Base-by-base conservation (phyloP, 1,140 invertebrate genomes). In the Antheraea pernyi region DNA sequence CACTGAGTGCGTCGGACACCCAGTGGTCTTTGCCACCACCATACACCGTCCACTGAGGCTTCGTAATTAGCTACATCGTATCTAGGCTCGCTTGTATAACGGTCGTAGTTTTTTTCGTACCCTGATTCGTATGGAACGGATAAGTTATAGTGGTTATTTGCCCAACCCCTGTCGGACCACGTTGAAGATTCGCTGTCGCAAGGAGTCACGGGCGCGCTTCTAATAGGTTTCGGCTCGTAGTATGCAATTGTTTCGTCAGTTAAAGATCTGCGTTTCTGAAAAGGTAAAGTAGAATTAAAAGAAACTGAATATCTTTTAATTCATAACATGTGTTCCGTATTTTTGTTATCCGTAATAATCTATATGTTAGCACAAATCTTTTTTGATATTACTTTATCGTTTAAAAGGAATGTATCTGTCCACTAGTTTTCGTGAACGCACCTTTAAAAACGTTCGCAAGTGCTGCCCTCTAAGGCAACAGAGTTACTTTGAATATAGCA, bases 241-340 rank as follows among this genome's bases (percentile, higher is more conserved):
- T 79, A 76, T n/a, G 71, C 75, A 19, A 75, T 74, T 19, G 72
- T 75, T 65, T 88, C 81, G 76, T 91, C 80, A 61, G 87, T 81
- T 69, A 85, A 74, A 69, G 89, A 89, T 74, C 85, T 79, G 77
- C 86, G 87, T 81, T 86, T 83, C 86, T 90, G 83, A n/a, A 82
- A 86, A 67, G 39, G 7, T 42, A 42, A 3, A 42, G 4, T 30
- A 30, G 22, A 30, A n/a, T n/a, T n/a, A n/a, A 30, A 30, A 4
- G 22, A 30, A 2, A 30, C 1, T 30, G 4, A 30, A 30, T 30
- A 30, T 30, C n/a, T 30, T 30, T 30, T 30, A 4, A 30, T 4
- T 1, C 1, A 30, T 30, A 30, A 30, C 1, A 30, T 30, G n/a
- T n/a, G n/a, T n/a, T n/a, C n/a, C n/a, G n/a, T n/a, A n/a, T n/a